Evolutionary conservation across 2,113 vertebrate genomes (phyloP).

Genomic region (Chaetops frenatus): DNA sequence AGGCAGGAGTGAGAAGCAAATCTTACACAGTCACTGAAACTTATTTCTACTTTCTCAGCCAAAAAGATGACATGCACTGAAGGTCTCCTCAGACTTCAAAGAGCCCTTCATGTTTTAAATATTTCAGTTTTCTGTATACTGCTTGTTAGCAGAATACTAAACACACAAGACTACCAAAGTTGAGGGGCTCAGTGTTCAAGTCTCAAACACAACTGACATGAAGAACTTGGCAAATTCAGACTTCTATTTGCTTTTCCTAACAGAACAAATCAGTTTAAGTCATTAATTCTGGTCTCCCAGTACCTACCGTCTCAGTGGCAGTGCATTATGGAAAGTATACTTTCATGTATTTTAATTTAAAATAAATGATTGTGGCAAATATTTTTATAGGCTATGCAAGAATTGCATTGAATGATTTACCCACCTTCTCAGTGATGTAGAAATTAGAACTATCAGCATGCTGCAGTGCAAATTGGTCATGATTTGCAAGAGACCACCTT

Average conservation of each 20-base stretch:
- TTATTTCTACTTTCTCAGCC: background rate
- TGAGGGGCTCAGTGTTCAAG: background rate
- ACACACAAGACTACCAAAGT: background rate
- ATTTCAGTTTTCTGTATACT: background rate
- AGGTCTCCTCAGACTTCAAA: background rate
- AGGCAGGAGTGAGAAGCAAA: background rate
- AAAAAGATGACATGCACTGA: background rate
- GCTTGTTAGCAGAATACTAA: background rate
- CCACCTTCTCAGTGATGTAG: constrained; percentile 98
- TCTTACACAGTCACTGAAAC: background rate
- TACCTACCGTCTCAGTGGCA: background rate
- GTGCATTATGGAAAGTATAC: background rate
- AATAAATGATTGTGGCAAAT: background rate
- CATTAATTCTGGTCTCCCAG: background rate
- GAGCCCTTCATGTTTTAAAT: background rate
- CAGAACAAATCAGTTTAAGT: background rate
- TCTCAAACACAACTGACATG: background rate
- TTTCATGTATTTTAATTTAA: background rate
- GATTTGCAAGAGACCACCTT: constrained; percentile 91
- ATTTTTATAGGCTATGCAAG: background rate
- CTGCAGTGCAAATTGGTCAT: constrained; percentile 90
- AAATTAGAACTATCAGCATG: constrained; percentile 91
- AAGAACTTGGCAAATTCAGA: background rate
- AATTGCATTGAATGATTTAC: background rate
- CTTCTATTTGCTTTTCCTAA: background rate